Evolutionary conservation across 2,113 vertebrate species (phyloP).

Genomic region (Paedocypris sp.): DNA sequence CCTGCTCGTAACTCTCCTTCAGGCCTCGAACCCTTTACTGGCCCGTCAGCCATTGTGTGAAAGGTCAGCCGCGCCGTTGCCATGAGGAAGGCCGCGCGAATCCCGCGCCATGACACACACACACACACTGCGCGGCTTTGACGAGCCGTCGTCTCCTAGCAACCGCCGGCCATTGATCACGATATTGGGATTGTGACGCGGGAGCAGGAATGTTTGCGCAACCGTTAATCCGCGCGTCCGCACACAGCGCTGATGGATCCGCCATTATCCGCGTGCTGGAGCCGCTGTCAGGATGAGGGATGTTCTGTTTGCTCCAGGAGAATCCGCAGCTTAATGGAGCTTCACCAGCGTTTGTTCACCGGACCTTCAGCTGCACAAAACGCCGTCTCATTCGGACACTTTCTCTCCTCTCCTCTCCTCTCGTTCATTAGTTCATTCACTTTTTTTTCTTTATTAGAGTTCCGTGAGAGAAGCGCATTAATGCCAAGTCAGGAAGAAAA

Average conservation of each 20-base stretch:
- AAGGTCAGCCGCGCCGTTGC: slow-evolving; percentile 40
- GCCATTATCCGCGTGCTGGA: not conserved
- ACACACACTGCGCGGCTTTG: slow-evolving; percentile 28
- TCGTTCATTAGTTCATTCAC: too few relatives aligned
- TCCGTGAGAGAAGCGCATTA: too few relatives aligned
- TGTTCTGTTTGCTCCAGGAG: not conserved
- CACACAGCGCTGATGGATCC: slow-evolving; percentile 17
- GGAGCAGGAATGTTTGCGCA: slow-evolving; percentile 16
- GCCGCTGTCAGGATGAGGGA: not conserved
- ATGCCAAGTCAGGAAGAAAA: too few relatives aligned
- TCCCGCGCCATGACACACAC: slow-evolving; percentile 32
- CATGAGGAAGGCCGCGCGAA: slow-evolving; percentile 32
- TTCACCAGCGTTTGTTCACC: too few relatives aligned
- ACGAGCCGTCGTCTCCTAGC: slow-evolving; percentile 32
- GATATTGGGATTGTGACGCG: slow-evolving; percentile 23
- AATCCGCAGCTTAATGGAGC: too few relatives aligned
- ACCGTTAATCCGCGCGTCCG: slow-evolving; percentile 23
- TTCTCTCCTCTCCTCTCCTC: too few relatives aligned
- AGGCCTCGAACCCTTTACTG: slow-evolving; percentile 31
- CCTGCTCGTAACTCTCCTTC: slow-evolving; percentile 35
- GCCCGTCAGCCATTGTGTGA: slow-evolving; percentile 36
- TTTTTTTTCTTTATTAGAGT: too few relatives aligned
- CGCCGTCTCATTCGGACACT: too few relatives aligned
- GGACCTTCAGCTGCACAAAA: too few relatives aligned
- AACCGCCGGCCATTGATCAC: slow-evolving; percentile 38